Evolutionary conservation across 1,140 invertebrate species (phyloP).

Genomic region (Parasteatoda tepidariorum): DNA sequence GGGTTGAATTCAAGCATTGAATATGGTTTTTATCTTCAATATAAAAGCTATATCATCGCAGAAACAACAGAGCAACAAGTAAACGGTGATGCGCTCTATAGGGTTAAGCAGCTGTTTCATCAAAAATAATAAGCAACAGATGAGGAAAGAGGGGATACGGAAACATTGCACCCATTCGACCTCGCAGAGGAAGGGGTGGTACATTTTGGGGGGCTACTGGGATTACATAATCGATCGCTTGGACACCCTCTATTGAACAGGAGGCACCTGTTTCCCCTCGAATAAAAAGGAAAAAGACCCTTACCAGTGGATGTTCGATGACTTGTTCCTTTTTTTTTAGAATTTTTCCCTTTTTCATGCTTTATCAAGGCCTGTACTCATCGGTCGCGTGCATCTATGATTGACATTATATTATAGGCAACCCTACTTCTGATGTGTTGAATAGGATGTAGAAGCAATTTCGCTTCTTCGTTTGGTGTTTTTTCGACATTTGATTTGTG

Average conservation of each 20-base stretch:
- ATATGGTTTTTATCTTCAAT: too few species aligned
- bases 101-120: background rate
- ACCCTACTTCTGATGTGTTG: too few species aligned
- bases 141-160: background rate
- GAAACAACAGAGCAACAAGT: background rate
- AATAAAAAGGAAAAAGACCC: background rate
- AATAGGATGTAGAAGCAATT: too few species aligned
- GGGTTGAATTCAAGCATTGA: too few species aligned
- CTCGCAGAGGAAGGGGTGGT: background rate
- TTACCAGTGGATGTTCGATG: background rate
- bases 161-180: background rate
- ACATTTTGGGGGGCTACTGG: constrained; percentile 2
- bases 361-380: background rate
- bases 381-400: background rate
- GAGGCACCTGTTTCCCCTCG: background rate
- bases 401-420: background rate
- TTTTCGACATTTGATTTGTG: too few species aligned
- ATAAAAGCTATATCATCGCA: background rate
- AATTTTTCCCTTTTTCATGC: background rate
- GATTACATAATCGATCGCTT: constrained; percentile 36
- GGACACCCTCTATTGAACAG: constrained; percentile 10
- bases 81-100: background rate
- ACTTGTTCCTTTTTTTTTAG: background rate
- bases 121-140: too few species aligned
- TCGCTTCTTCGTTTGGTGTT: too few species aligned